A percentile compares a stretch with the other conserved stretches of the same genome.
phyloP scores from a whole-genome alignment of 2,113 vertebrate genomes.

The Gallinago media region DNA sequence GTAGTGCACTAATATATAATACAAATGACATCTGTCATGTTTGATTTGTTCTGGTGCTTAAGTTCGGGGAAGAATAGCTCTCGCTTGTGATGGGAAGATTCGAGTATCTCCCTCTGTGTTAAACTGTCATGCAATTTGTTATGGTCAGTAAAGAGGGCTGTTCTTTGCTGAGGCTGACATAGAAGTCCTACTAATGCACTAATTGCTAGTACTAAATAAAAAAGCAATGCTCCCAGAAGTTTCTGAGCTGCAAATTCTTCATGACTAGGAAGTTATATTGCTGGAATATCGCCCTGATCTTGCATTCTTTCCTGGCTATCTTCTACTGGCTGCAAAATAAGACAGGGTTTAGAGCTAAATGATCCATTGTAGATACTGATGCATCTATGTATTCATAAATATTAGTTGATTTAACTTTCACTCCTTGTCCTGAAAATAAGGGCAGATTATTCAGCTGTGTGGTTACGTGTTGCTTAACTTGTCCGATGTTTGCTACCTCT shows the following conservation, averaged over 20 bases:
- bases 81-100: background rate
- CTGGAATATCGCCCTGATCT: background rate
- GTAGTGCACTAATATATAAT: background rate
- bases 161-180: background rate
- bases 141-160: background rate
- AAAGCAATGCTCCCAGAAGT: background rate
- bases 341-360: background rate
- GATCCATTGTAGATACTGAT: background rate
- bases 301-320: background rate
- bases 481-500: background rate
- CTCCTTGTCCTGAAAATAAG: background rate
- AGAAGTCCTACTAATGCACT: background rate
- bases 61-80: background rate
- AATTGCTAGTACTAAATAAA: background rate
- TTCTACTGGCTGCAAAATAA: background rate
- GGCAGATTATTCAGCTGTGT: background rate
- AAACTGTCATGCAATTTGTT: background rate
- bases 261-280: background rate
- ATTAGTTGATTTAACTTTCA: background rate
- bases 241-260: background rate
- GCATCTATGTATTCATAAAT: background rate
- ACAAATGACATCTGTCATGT: conserved; percentile 32
- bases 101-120: background rate
- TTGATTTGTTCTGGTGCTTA: conserved; percentile 41
- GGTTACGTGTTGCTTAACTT: background rate